Conservation (phyloP, 2,888 invertebrate genomes). For the Oegoconia quadripuncta region DNA sequence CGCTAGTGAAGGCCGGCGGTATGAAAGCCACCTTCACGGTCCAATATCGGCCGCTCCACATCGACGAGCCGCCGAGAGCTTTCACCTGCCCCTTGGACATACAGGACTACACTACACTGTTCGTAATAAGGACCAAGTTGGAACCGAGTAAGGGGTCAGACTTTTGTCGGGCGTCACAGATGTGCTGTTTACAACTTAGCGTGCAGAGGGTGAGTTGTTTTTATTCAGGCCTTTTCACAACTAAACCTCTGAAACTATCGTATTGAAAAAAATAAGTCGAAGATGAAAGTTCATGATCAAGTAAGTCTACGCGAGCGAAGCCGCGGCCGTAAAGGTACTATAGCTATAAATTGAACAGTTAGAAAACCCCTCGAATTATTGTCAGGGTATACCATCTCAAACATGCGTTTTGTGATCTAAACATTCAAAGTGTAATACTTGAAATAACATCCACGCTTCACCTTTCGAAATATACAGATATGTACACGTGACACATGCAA, state of each 20-base stretch:
- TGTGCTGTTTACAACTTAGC: slow-evolving; percentile 89
- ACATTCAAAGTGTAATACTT: not conserved
- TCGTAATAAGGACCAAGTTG: slow-evolving; percentile 87
- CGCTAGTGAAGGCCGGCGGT: slow-evolving; percentile 76
- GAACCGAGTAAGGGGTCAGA: slow-evolving; percentile 90
- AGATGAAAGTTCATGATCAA: too few species aligned
- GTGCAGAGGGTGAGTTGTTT: slow-evolving; percentile 78
- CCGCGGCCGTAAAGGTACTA: too few species aligned
- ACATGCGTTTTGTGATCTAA: not conserved
- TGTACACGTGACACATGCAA: too few species aligned
- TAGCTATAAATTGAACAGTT: too few species aligned
- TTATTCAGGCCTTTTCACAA: not conserved
- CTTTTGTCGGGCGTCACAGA: slow-evolving; percentile 92
- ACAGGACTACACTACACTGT: slow-evolving; percentile 91
- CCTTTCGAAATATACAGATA: too few species aligned
- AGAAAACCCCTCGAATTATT: too few species aligned
- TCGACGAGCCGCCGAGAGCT: slow-evolving; percentile 52
- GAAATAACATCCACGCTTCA: too few species aligned
- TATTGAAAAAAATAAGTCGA: too few species aligned
- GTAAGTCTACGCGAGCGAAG: too few species aligned
- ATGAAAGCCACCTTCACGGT: slow-evolving; percentile 68
- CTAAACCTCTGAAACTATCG: too few species aligned
- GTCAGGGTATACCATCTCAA: too few species aligned
- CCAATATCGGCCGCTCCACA: slow-evolving; percentile 45
- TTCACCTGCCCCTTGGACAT: slow-evolving; percentile 88